Evolutionary conservation across 2,113 vertebrate species (phyloP).

Genomic region (Actenoides hombroni): DNA sequence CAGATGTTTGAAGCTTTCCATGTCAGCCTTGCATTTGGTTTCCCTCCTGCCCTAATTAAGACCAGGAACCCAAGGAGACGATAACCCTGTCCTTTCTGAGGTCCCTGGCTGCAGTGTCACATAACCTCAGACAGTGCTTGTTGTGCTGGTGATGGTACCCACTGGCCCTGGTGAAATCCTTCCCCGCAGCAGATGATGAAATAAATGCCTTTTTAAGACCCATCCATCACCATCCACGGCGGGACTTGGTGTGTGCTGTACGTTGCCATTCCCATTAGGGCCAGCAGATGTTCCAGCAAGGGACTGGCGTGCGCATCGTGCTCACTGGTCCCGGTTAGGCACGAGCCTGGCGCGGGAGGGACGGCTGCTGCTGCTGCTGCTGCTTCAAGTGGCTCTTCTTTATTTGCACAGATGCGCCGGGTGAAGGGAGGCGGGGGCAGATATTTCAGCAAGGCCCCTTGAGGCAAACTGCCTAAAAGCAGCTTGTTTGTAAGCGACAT

Average conservation of each 20-base stretch:
- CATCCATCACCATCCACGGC: neutral
- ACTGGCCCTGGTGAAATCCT: neutral
- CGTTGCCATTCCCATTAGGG: fast-evolving
- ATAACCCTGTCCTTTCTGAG: constrained; percentile 21
- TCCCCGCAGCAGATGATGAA: neutral
- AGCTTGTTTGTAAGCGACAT: fast-evolving
- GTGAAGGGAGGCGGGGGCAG: neutral
- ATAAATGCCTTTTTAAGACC: neutral
- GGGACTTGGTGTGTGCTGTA: neutral
- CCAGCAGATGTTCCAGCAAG: neutral
- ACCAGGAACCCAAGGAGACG: constrained; percentile 59
- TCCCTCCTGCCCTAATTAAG: constrained; percentile 42
- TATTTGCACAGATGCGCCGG: neutral
- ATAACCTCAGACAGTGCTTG: neutral
- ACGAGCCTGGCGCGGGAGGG: fast-evolving
- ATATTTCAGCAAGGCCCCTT: neutral
- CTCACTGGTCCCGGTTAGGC: neutral
- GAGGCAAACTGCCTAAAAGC: neutral
- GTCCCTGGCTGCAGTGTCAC: neutral
- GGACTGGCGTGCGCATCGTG: neutral
- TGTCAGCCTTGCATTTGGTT: neutral
- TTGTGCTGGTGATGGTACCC: neutral
- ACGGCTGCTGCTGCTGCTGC: neutral
- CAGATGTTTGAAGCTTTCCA: constrained; percentile 17
- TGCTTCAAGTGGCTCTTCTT: neutral